Conservation (phyloP, 2,797 vertebrate genomes). For the Sebastes alutus region DNA sequence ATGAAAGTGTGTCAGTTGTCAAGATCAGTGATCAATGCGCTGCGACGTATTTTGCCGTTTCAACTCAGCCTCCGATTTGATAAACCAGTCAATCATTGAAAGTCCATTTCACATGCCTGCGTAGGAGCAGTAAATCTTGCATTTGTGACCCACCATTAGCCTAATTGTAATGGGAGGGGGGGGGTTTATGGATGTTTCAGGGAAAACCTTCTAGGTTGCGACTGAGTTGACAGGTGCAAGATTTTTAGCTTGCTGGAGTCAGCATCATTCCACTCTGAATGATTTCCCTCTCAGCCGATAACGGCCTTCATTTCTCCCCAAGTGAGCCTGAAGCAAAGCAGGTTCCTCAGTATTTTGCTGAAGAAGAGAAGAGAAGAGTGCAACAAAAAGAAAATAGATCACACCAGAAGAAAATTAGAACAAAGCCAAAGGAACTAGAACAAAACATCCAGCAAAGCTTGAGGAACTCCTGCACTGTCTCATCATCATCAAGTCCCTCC, state of each 20-base stretch:
- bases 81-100: slow-evolving; percentile 1
- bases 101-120: not conserved
- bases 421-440: slow-evolving; percentile 8
- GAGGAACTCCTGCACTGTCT: not conserved
- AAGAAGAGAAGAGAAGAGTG: not conserved
- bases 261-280: slow-evolving; percentile 39
- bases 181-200: slow-evolving; percentile 17
- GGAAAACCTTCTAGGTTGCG: slow-evolving; percentile 3
- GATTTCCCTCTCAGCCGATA: slow-evolving; percentile 31
- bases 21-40: slow-evolving; percentile 28
- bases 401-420: not conserved
- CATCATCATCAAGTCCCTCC: not conserved
- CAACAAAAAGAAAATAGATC: slow-evolving; percentile 15
- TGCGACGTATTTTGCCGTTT: not conserved
- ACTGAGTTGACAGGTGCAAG: slow-evolving; percentile 41
- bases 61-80: slow-evolving; percentile 1
- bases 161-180: slow-evolving; percentile 44
- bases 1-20: slow-evolving; percentile 22
- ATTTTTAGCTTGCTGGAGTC: slow-evolving; percentile 46
- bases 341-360: slow-evolving; percentile 15
- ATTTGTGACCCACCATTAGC: slow-evolving; percentile 44
- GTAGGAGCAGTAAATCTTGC: slow-evolving; percentile 25
- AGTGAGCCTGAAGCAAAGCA: slow-evolving; percentile 12
- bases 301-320: slow-evolving; percentile 12
- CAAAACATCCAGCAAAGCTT: not conserved